phyloP scores from a whole-genome alignment of 2,888 invertebrate genomes.

The Leptinotarsa juncta region DNA sequence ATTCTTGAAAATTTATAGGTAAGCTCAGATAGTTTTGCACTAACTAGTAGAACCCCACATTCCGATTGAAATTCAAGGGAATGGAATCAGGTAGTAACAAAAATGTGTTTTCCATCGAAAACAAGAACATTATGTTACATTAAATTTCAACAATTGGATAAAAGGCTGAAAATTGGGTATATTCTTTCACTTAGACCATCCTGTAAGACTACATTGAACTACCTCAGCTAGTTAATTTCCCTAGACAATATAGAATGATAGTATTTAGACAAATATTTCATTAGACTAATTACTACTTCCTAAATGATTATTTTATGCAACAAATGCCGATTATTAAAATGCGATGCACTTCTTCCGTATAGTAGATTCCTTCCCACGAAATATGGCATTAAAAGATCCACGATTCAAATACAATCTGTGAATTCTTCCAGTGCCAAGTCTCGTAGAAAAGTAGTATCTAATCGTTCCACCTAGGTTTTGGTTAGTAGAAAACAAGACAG shows the following conservation, averaged over 20 bases:
- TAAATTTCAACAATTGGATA: too few species aligned
- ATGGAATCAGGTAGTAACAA: too few species aligned
- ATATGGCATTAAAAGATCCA: constrained; percentile 76
- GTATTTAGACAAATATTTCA: constrained; percentile 4
- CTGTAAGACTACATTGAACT: background rate
- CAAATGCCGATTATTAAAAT: constrained; percentile 8
- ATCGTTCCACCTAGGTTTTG: too few species aligned
- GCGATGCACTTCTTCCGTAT: constrained; percentile 6
- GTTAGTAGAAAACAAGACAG: too few species aligned
- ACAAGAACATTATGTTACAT: too few species aligned
- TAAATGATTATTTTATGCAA: constrained; percentile 21
- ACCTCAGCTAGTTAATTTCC: background rate
- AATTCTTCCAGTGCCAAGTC: constrained; percentile 79
- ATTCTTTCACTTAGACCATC: too few species aligned
- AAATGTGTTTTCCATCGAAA: too few species aligned
- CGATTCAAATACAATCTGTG: constrained; percentile 73
- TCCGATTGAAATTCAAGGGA: too few species aligned
- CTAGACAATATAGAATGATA: background rate
- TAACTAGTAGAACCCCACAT: too few species aligned
- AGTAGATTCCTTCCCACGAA: constrained; percentile 60
- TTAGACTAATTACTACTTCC: constrained; percentile 15
- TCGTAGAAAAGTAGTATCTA: constrained; percentile 52
- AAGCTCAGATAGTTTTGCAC: too few species aligned
- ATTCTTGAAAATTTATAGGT: too few species aligned
- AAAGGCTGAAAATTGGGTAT: too few species aligned